Evolutionary conservation across 2,888 invertebrate species (phyloP).

Genomic region (Cylindroiulus punctatus): DNA sequence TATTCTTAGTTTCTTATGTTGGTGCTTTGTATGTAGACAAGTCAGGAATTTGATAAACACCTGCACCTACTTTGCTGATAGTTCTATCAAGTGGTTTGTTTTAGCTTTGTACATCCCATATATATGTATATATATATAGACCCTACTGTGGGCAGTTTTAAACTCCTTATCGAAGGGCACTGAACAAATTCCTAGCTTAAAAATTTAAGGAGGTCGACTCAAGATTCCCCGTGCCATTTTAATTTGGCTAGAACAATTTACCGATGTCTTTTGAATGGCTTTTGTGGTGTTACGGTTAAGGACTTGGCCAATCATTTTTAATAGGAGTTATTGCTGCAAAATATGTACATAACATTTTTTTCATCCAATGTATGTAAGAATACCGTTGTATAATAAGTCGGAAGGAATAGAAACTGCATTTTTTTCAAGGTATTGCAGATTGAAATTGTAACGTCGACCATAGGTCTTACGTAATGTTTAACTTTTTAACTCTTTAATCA

Average conservation of each 20-base stretch:
- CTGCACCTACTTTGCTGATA: constrained; percentile 26
- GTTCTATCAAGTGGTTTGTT: constrained; percentile 1
- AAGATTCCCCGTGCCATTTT: not conserved
- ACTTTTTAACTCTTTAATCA: constrained; percentile 31
- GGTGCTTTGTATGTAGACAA: constrained; percentile 9
- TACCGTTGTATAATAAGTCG: constrained; percentile 26
- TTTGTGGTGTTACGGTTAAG: constrained; percentile 7
- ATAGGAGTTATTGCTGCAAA: constrained; percentile 26
- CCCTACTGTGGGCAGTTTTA: constrained; percentile 2
- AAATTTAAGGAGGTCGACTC: not conserved
- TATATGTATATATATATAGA: constrained; percentile 7
- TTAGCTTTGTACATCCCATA: constrained; percentile 32
- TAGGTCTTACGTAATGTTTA: constrained; percentile 20
- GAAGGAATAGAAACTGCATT: constrained; percentile 26
- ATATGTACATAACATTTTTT: constrained; percentile 32
- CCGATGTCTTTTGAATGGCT: not conserved
- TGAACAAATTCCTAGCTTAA: constrained; percentile 32
- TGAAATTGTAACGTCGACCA: constrained; percentile 20
- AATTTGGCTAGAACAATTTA: constrained; percentile 10
- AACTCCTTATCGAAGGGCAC: not conserved
- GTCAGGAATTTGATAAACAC: constrained; percentile 17
- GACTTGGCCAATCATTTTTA: constrained; percentile 19
- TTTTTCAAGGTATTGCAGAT: constrained; percentile 11
- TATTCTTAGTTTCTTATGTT: constrained; percentile 21
- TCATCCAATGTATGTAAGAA: constrained; percentile 12